Percentiles rank a stretch among this genome's conserved stretches.
These are phyloP conservation scores for Rhizoglyphus robini DNA, from an alignment of 1,140 invertebrate species.

Conservation along the genomic window DNA sequence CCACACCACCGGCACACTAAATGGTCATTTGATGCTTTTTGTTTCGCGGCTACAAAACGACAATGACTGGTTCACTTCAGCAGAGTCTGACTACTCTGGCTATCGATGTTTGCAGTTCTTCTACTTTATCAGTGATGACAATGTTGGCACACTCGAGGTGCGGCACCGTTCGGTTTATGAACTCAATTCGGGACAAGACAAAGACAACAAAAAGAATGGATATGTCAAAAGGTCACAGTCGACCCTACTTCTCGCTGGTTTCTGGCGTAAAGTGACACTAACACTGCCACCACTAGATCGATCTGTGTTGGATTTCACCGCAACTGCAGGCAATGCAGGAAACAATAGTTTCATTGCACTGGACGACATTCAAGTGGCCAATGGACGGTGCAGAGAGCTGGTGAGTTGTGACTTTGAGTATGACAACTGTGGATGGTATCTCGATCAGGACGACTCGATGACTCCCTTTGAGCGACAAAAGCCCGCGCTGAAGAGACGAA, in stretches of 20 bases:
- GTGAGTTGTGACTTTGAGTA: slow-evolving; percentile 24
- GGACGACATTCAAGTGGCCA: slow-evolving; percentile 24
- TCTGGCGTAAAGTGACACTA: slow-evolving; percentile 22
- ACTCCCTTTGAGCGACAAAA: neutral
- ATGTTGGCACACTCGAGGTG: slow-evolving; percentile 23
- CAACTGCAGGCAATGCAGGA: slow-evolving; percentile 6
- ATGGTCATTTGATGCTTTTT: slow-evolving; percentile 23
- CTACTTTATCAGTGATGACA: slow-evolving; percentile 33
- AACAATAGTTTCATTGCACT: slow-evolving; percentile 24
- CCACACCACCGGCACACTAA: slow-evolving; percentile 21
- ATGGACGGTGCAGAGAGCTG: slow-evolving; percentile 22
- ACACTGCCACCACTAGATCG: slow-evolving; percentile 20
- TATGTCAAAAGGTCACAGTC: neutral
- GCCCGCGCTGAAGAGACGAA: slow-evolving; percentile 18
- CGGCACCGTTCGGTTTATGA: slow-evolving; percentile 23
- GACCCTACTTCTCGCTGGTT: neutral
- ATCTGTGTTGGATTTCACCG: slow-evolving; percentile 22
- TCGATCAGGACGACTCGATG: slow-evolving; percentile 13
- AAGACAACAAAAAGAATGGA: slow-evolving; percentile 13
- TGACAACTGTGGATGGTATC: slow-evolving; percentile 25
- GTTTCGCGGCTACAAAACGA: slow-evolving; percentile 16
- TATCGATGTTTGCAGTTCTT: slow-evolving; percentile 30
- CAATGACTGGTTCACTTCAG: slow-evolving; percentile 19
- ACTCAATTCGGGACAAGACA: slow-evolving; percentile 18
- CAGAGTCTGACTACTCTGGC: slow-evolving; percentile 22